These are phyloP conservation scores for Sebastes kiyomatsui DNA, from an alignment of 2,797 vertebrate genomes.

Conservation along the genomic window DNA sequence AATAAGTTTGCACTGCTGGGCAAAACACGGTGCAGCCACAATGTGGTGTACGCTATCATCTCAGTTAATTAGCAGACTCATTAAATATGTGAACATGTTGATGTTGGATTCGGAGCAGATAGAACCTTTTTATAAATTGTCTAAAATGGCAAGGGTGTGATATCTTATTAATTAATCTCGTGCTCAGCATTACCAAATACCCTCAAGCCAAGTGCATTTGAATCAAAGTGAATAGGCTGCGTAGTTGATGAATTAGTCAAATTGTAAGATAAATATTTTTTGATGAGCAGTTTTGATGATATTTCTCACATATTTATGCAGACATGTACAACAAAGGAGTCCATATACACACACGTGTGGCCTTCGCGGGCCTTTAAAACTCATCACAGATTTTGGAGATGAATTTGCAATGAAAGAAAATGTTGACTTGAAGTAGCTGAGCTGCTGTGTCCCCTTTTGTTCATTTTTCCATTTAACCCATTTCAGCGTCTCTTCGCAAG, in stretches of 20 bases:
- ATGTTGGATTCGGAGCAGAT: constrained; percentile 67
- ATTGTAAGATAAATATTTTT: constrained; percentile 49
- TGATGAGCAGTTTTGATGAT: constrained; percentile 47
- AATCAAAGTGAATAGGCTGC: constrained; percentile 55
- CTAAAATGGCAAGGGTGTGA: constrained; percentile 74
- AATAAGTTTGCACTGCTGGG: constrained; percentile 69
- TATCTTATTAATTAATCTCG: constrained; percentile 82
- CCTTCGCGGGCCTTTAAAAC: not conserved
- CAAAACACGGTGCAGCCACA: constrained; percentile 60
- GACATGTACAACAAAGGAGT: not conserved
- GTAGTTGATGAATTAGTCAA: constrained; percentile 60
- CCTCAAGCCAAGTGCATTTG: constrained; percentile 64
- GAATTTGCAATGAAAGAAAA: not conserved
- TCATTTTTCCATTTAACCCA: constrained; percentile 49
- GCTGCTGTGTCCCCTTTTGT: constrained; percentile 36
- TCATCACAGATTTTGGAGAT: not conserved
- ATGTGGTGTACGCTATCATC: constrained; percentile 59
- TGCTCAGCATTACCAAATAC: constrained; percentile 70
- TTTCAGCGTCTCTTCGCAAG: constrained; percentile 42
- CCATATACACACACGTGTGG: not conserved
- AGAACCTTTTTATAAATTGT: constrained; percentile 63
- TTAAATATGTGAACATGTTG: constrained; percentile 72
- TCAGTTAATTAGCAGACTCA: constrained; percentile 73
- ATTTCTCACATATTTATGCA: not conserved
- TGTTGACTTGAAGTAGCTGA: constrained; percentile 14